Evolutionary conservation across 2,888 invertebrate genomes (phyloP), one percentile per base, ranked within the genome.

Genomic region (Torymus aiolomorphi): DNA sequence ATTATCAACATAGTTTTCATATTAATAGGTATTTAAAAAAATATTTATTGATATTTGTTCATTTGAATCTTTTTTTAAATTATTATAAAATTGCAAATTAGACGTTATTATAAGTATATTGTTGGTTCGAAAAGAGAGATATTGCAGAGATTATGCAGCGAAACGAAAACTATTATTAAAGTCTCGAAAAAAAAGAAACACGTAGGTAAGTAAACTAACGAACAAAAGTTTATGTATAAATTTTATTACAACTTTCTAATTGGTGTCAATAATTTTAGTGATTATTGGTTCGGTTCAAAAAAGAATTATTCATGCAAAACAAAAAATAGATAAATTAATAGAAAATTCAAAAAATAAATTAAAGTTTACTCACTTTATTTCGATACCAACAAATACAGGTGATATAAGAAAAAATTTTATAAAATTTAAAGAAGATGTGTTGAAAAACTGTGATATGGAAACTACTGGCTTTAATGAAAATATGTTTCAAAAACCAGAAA

Each of bases 291-390:
- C 91, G 59, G 92, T 92, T 16, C 92, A 92, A 82, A 92, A 93
- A 89, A 93, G 92, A 89, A 94, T 97, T 0, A 92, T 92, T 84
- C 92, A 94, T 18, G 97, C 96, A 3, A 92, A 94, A 84, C 93
- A 94, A 73, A 93, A 96, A 88, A 93, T 98, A 62, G 93, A 95
- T 81, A 91, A 95, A 69, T 92, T 97, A 85, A 92, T 95, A 11
- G 91, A 94, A 87, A 91, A 93, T 84, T 92, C 94, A 8, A 93
- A 97, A 75, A 94, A 93, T 86, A 95, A 93, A 87, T 92, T 95
- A 85, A 92, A 89, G 13, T 92, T 93, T 66, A 98, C 97, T 10
- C 98, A 98, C 91, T 98, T 98, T 89, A 88, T 97, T 76, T 96
- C 96, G 2, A 93, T 97, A 83, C 96, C 97, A 8, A 89, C 96